Percentiles rank a stretch among this genome's conserved stretches.
Conservation (phyloP, 2,888 invertebrate species). For the Vanessa cardui region DNA sequence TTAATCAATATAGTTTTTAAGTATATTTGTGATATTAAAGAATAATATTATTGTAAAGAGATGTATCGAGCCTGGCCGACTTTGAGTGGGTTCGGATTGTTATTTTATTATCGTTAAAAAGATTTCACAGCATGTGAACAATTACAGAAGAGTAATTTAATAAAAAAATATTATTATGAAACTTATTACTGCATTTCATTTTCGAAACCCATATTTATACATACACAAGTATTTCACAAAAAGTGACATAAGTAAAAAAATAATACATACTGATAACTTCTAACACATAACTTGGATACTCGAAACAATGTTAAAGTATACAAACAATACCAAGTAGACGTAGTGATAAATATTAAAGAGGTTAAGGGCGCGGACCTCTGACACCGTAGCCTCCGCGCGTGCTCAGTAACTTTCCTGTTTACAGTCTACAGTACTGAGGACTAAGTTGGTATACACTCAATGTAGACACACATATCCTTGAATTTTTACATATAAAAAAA, state of each 20-base stretch:
- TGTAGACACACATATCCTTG: not conserved
- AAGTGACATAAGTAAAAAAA: not conserved
- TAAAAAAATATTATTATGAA: conserved; percentile 67
- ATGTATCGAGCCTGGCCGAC: conserved; percentile 72
- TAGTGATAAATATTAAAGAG: conserved; percentile 64
- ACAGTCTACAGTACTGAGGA: conserved; percentile 36
- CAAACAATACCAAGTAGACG: conserved; percentile 50
- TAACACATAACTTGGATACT: conserved; percentile 15
- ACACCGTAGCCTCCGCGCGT: conserved; percentile 56
- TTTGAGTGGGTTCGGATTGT: conserved; percentile 69
- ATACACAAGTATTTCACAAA: not conserved
- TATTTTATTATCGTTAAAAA: conserved; percentile 80
- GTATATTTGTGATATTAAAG: conserved; percentile 81
- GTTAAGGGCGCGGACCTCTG: conserved; percentile 68
- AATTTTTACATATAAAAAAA: no score
- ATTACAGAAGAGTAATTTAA: conserved; percentile 72
- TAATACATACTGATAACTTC: not conserved
- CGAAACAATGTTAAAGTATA: conserved; percentile 38
- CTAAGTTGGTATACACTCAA: not conserved
- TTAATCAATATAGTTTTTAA: conserved; percentile 78
- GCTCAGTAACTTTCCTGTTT: conserved; percentile 76
- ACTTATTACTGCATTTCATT: conserved; percentile 74
- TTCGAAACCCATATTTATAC: conserved; percentile 20
- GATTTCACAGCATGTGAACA: conserved; percentile 74
- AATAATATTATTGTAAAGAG: conserved; percentile 77